Conservation (phyloP, 2,888 invertebrate genomes). For the Cheilosia impressa region DNA sequence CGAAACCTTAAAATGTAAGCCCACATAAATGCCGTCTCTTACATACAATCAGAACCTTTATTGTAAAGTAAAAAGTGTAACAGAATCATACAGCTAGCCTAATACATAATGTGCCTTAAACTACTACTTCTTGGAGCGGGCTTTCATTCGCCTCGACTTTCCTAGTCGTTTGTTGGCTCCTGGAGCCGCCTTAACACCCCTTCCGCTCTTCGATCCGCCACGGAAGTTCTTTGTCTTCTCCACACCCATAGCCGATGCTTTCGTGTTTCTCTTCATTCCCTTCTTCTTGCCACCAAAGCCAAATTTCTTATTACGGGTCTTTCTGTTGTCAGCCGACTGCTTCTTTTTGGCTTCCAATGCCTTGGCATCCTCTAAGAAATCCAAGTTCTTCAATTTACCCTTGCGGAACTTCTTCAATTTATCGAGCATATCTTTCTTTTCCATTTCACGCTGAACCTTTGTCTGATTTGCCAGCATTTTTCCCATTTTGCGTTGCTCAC, state of each 20-base stretch:
- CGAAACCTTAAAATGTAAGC: background rate
- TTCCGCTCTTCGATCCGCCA: slow-evolving; percentile 75
- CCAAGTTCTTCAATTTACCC: slow-evolving; percentile 91
- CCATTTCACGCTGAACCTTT: slow-evolving; percentile 92
- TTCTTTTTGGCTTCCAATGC: slow-evolving; percentile 81
- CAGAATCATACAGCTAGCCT: slow-evolving; percentile 38
- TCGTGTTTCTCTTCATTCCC: slow-evolving; percentile 93
- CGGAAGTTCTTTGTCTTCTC: slow-evolving; percentile 79
- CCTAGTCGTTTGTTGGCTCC: slow-evolving; percentile 85
- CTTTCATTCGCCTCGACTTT: slow-evolving; percentile 84
- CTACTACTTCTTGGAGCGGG: slow-evolving; percentile 80
- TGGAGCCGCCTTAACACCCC: slow-evolving; percentile 78
- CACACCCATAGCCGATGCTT: slow-evolving; percentile 86
- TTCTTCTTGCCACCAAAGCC: slow-evolving; percentile 98
- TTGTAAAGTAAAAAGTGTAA: slow-evolving; percentile 39
- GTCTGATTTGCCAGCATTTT: slow-evolving; percentile 94
- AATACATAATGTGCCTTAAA: background rate
- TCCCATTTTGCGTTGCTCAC: slow-evolving; percentile 96
- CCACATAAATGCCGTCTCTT: background rate
- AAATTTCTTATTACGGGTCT: slow-evolving; percentile 92
- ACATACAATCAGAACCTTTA: slow-evolving; percentile 27
- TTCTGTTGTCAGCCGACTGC: slow-evolving; percentile 85
- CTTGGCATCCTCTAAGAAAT: slow-evolving; percentile 90
- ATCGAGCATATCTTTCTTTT: slow-evolving; percentile 95
- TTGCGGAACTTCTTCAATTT: slow-evolving; percentile 97